Conservation (phyloP, 1,140 invertebrate species). For the Adoxophyes honmai region DNA sequence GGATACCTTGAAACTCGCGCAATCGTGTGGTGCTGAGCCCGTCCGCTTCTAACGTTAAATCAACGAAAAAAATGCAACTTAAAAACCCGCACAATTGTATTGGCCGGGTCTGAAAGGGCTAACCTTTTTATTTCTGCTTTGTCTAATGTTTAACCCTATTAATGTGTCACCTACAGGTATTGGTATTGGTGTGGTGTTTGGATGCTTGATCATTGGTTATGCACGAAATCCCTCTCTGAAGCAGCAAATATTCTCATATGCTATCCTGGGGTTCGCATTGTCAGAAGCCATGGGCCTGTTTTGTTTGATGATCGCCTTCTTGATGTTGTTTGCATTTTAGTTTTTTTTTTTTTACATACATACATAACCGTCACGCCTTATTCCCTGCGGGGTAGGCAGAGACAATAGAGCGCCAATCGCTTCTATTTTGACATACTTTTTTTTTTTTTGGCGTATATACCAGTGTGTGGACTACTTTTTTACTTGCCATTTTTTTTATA, state of each 20-base stretch:
- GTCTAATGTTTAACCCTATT: too few species aligned
- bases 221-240: constrained; percentile 95
- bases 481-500: constrained; percentile 27
- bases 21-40: too few species aligned
- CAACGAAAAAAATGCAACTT: too few species aligned
- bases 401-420: too few species aligned
- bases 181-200: constrained; percentile 96
- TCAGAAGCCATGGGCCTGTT: constrained; percentile 98
- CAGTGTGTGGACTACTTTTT: constrained; percentile 32
- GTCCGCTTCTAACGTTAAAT: too few species aligned
- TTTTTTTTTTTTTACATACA: constrained; percentile 44
- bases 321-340: constrained; percentile 90
- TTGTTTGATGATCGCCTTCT: constrained; percentile 96
- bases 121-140: too few species aligned
- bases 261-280: constrained; percentile 95
- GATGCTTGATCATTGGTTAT: constrained; percentile 93
- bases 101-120: too few species aligned
- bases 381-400: too few species aligned
- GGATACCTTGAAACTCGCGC: too few species aligned
- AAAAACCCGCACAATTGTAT: too few species aligned
- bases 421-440: too few species aligned
- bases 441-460: constrained; percentile 51
- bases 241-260: constrained; percentile 96
- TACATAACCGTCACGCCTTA: too few species aligned
- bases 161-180: constrained; percentile 81